Conservation (phyloP, 2,888 invertebrate species). For the Isotomurus palustris region DNA sequence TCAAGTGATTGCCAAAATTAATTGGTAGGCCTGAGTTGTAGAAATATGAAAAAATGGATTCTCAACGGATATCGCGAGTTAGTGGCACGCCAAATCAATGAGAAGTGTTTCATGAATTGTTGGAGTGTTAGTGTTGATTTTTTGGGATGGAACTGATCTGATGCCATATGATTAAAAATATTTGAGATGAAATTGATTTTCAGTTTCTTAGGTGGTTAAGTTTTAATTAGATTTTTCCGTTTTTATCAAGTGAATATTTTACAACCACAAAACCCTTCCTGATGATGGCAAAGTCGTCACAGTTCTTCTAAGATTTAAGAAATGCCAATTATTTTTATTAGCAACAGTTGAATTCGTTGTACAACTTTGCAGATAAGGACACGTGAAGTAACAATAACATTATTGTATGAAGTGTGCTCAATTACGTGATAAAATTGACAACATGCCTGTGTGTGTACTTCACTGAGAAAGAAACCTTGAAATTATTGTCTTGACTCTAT, state of each 20-base stretch:
- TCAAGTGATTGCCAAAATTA: no score
- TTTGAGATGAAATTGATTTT: no score
- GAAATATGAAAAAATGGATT: constrained; percentile 5
- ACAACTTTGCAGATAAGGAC: background rate
- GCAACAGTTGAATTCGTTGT: background rate
- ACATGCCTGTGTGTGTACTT: background rate
- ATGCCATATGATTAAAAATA: constrained; percentile 13
- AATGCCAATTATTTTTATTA: constrained; percentile 2
- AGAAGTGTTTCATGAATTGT: background rate
- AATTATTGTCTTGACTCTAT: no score
- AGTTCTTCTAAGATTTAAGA: background rate
- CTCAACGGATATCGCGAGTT: constrained; percentile 11
- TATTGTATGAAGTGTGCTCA: background rate
- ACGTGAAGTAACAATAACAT: background rate
- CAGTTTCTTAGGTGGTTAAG: background rate
- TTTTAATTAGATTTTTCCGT: constrained; percentile 4
- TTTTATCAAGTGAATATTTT: no score
- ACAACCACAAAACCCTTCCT: background rate
- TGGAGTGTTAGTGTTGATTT: no score
- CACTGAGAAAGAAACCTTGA: no score
- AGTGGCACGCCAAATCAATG: background rate
- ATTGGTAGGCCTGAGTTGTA: no score
- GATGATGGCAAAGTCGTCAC: background rate
- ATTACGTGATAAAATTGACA: background rate
- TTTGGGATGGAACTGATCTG: constrained; percentile 10